phyloP scores from a whole-genome alignment of 2,113 vertebrate species.

The Suricata suricatta region DNA sequence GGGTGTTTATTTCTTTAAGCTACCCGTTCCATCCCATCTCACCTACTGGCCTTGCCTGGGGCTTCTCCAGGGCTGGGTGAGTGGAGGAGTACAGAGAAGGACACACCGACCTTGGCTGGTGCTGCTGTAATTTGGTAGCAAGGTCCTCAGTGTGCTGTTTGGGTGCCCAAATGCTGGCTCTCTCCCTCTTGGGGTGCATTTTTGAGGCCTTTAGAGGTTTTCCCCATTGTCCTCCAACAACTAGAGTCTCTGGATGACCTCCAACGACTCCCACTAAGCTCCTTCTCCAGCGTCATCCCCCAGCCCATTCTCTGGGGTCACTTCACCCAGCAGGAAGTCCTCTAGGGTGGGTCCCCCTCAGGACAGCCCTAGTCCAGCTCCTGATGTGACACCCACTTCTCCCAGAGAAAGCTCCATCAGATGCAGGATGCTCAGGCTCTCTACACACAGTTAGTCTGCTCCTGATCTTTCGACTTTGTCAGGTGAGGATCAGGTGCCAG shows the following conservation, averaged over 20 bases:
- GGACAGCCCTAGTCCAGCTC: not conserved
- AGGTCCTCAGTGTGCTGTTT: not conserved
- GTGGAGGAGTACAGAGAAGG: not conserved
- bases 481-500: not conserved
- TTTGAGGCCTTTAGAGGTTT: not conserved
- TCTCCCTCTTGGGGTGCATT: not conserved
- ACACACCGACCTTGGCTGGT: fast-evolving
- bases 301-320: not conserved
- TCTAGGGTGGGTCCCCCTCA: not conserved
- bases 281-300: not conserved
- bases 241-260: not conserved
- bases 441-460: not conserved
- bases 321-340: not conserved
- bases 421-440: not conserved
- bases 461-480: not conserved
- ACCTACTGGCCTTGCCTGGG: not conserved
- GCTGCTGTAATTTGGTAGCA: not conserved
- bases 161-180: not conserved
- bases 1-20: constrained; percentile 40
- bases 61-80: not conserved
- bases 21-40: not conserved
- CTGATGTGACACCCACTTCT: not conserved
- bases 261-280: not conserved
- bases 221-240: not conserved
- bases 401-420: not conserved